Evolutionary conservation across 2,113 vertebrate species (phyloP).

Genomic region (Sclerurus mexicanus): DNA sequence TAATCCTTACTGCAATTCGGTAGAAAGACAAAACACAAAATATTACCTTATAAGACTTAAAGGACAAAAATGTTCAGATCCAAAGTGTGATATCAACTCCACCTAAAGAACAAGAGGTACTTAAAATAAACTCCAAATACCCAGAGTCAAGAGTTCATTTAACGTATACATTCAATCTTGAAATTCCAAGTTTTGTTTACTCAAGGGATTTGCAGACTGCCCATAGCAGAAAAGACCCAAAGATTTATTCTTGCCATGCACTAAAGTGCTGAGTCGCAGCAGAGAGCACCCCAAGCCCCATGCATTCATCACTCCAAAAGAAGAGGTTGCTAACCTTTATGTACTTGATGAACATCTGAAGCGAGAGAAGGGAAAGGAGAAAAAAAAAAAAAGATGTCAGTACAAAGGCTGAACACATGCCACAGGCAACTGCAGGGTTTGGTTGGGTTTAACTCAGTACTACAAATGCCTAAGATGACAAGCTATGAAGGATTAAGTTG

Average conservation of each 20-base stretch:
- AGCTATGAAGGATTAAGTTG: conserved; percentile 45
- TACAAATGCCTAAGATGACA: conserved; percentile 14
- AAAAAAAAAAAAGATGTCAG: conserved; percentile 79
- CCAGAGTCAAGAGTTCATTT: background rate
- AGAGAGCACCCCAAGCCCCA: conserved; percentile 69
- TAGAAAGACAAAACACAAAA: background rate
- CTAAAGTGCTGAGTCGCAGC: conserved; percentile 45
- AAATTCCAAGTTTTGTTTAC: background rate
- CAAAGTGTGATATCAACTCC: conserved; percentile 95
- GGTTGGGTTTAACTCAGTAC: conserved; percentile 27
- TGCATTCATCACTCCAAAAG: conserved; percentile 73
- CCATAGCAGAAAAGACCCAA: conserved; percentile 25
- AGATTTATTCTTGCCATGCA: conserved; percentile 75
- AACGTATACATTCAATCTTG: background rate
- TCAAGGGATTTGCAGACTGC: conserved; percentile 28
- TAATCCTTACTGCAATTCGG: background rate
- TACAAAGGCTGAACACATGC: conserved; percentile 84
- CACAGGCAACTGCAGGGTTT: conserved; percentile 77
- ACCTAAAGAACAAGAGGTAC: conserved; percentile 78
- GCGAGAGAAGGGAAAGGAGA: conserved; percentile 82
- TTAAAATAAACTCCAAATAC: conserved; percentile 8
- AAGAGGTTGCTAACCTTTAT: conserved; percentile 98
- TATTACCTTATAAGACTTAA: conserved; percentile 96
- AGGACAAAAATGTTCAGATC: conserved; percentile 98
- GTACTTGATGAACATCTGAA: conserved; percentile 99